These are phyloP conservation scores for Saxidomus purpurata DNA, from an alignment of 1,140 invertebrate genomes.

Conservation along the genomic window DNA sequence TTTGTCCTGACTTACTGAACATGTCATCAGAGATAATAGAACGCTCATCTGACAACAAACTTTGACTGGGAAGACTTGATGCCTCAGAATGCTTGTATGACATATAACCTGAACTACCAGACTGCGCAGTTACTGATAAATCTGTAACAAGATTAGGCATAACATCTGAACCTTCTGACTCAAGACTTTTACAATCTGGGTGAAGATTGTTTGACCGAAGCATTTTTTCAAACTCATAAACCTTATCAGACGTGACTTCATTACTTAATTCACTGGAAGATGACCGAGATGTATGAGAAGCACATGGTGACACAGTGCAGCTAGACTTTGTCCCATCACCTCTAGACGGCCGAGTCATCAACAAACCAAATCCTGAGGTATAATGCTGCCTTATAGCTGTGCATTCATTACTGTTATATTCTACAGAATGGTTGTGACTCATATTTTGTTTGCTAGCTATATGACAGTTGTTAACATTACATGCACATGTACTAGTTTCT, in stretches of 20 bases:
- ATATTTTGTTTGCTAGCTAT: neutral
- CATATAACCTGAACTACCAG: neutral
- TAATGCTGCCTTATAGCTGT: no score
- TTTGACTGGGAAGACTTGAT: neutral
- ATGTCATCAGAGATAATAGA: neutral
- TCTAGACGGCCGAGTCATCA: no score
- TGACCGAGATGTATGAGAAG: neutral
- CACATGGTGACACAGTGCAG: neutral
- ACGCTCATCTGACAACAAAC: neutral
- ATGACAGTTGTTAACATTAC: neutral
- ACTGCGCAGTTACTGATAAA: neutral
- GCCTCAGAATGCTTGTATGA: neutral
- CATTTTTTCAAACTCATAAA: neutral
- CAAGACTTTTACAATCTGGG: slow-evolving; percentile 8
- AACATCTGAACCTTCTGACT: neutral
- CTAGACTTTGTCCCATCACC: neutral
- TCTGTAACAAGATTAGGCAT: neutral
- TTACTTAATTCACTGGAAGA: no score
- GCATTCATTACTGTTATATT: no score
- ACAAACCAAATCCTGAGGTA: no score
- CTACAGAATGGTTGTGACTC: neutral
- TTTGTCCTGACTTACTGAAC: neutral
- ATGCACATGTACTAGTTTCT: no score
- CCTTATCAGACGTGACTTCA: neutral
- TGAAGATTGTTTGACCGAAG: slow-evolving; percentile 15